Base-by-base conservation (phyloP, 2,888 invertebrate species). In the Uloborus plumipes region DNA sequence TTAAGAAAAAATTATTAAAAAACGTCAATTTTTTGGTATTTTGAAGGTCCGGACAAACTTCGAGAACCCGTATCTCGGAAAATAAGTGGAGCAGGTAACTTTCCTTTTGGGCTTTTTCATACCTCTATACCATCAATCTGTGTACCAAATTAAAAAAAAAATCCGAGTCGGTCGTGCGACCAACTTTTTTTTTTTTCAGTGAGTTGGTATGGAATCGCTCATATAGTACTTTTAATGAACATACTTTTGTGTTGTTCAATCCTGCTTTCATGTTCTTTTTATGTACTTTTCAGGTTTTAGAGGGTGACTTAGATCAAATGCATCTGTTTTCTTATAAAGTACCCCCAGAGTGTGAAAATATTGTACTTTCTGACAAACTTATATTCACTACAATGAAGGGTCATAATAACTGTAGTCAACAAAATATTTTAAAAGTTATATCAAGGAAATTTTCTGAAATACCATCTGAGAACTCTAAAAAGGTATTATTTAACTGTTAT, bases 241-340 rank as follows among this genome's bases (percentile, higher is more conserved):
- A 9, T 20, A 59, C 14, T 59, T 59, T 26, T 59, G 3, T 22
- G 9, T 59, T 22, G 11, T 31, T 18, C 0, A 18, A 18, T 26
- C 18, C 9, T 31, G 7, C 31, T n/a, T 62, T 15, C n/a, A n/a
- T n/a, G n/a, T n/a, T n/a, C 1, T 62, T 55, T 65, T 64, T 58
- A 84, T 80, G 84, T 79, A 86, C 62, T 66, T 89, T 89, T 61
- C 87, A 93, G 92, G 91, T 94, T 82, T 93, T 93, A 88, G 92
- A 92, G 86, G 92, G 92, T 85, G 92, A 92, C 87, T 90, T 93
- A 67, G 92, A 92, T 86, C 90, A 92, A 77, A 91, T 92, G 83
- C 93, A 94, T 15, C 88, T 93, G 78, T 93, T 92, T 88, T 91
- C 93, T 66, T 93, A 94, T 88, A 93, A 93, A 89, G 90, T 94